phyloP scores from a whole-genome alignment of 2,797 vertebrate species.

The Melanotaenia parkinsoni region DNA sequence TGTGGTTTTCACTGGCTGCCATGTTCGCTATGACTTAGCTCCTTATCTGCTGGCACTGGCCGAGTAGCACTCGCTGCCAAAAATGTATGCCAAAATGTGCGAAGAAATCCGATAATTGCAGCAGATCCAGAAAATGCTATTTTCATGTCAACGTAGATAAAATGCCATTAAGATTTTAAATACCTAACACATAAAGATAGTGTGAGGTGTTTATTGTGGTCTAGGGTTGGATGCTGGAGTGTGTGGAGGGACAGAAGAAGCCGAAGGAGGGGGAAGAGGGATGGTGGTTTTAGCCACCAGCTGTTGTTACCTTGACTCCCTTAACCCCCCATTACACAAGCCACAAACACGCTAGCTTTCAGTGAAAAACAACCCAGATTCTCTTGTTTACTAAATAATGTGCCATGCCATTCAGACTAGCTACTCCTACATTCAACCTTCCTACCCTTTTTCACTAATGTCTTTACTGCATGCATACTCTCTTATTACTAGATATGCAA shows the following conservation, averaged over 20 bases:
- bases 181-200: conserved; percentile 34
- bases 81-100: conserved; percentile 46
- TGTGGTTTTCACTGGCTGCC: conserved; percentile 73
- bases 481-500: conserved; percentile 24
- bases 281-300: conserved; percentile 76
- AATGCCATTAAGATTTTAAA: conserved; percentile 44
- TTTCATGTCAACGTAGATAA: conserved; percentile 42
- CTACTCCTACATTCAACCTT: conserved; percentile 28
- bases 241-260: conserved; percentile 68
- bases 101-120: conserved; percentile 26
- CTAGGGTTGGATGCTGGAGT: conserved; percentile 66
- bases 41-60: conserved; percentile 39
- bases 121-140: conserved; percentile 34
- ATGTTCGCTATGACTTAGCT: conserved; percentile 53
- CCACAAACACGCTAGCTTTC: conserved; percentile 79
- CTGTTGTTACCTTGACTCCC: conserved; percentile 84
- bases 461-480: conserved; percentile 27
- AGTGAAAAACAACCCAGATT: conserved; percentile 82
- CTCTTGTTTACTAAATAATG: conserved; percentile 85
- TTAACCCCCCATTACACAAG: conserved; percentile 76
- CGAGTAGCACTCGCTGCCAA: conserved; percentile 42
- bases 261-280: conserved; percentile 76
- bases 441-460: conserved; percentile 23
- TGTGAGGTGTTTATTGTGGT: conserved; percentile 80
- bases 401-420: conserved; percentile 59